Evolutionary conservation across 2,113 vertebrate genomes (phyloP), one percentile per base, ranked within the genome.

Genomic region (Gymnocephalus cernua): DNA sequence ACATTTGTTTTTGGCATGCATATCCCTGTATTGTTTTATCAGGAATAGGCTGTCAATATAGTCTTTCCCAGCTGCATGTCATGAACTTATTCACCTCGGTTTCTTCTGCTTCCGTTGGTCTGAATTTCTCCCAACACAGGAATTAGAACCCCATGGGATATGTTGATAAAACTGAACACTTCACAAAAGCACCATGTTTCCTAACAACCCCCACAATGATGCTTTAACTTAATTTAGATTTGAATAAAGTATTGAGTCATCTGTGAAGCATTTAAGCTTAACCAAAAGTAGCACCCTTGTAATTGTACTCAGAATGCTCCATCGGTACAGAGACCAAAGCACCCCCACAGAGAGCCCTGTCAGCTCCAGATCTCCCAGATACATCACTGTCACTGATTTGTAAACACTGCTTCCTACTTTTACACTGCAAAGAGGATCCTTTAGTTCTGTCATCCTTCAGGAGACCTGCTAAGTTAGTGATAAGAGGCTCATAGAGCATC

Each of bases 381-480:
- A 38, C 67, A 74, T 85, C 54, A 61, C 61, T 47, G 41, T 47
- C 75, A 58, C n/a, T 78, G 68, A 76, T 53, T 73, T 58, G n/a
- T 59, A 62, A 85, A 71, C 23, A 54, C 25, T 23, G 72, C 59
- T 83, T 88, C 80, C 84, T 75, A 61, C 78, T 82, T 89, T 66
- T 71, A 73, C 75, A 77, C 82, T 69, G 78, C 79, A 92, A 85
- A 71, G 83, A 48, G 50, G 63, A 68, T 72, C 72, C 72, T 86
- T 80, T 71, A 70, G 58, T 63, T 73, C 69, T 51, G 62, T 70
- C 82, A 48, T 70, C 54, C 57, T 73, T 66, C 10, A 82, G 59
- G 67, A 70, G 62, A 72, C 59, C 86, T 92, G 89, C 51, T 68
- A 86, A 78, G 58, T 90, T 69, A 5, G 70, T 77, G 91, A 93